These are phyloP conservation scores for Chloroclysta siterata DNA, from an alignment of 2,888 invertebrate species.

Conservation along the genomic window DNA sequence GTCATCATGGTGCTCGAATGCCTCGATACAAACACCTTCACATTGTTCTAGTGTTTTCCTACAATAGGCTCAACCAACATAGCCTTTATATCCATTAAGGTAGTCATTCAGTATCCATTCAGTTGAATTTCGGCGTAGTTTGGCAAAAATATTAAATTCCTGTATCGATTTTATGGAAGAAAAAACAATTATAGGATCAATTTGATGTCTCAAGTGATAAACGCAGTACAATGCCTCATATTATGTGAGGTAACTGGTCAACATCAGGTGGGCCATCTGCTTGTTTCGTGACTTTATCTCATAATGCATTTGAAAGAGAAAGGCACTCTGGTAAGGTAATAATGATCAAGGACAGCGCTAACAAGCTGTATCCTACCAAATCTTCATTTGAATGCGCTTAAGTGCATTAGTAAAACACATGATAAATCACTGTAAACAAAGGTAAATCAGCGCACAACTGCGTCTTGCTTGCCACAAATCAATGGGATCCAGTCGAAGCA, in stretches of 20 bases:
- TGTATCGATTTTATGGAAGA: too few relatives aligned
- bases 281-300: too few relatives aligned
- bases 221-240: too few relatives aligned
- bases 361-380: not conserved
- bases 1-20: conserved; percentile 54
- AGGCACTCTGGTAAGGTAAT: not conserved
- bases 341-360: not conserved
- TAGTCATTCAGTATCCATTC: not conserved
- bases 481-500: conserved; percentile 74
- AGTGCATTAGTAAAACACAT: conserved; percentile 13
- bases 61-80: conserved; percentile 44
- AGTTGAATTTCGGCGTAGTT: not conserved
- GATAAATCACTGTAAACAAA: conserved; percentile 53
- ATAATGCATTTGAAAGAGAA: not conserved
- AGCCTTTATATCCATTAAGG: too few relatives aligned
- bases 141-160: too few relatives aligned
- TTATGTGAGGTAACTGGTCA: too few relatives aligned
- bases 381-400: not conserved
- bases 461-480: conserved; percentile 78
- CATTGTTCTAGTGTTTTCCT: conserved; percentile 54
- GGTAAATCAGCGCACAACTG: conserved; percentile 65
- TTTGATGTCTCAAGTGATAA: too few relatives aligned
- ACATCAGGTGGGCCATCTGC: too few relatives aligned
- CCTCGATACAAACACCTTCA: conserved; percentile 40
- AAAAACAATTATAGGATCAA: too few relatives aligned